Conservation (phyloP, 2,797 vertebrate genomes). For the Xiphorhynchus erythropygius region DNA sequence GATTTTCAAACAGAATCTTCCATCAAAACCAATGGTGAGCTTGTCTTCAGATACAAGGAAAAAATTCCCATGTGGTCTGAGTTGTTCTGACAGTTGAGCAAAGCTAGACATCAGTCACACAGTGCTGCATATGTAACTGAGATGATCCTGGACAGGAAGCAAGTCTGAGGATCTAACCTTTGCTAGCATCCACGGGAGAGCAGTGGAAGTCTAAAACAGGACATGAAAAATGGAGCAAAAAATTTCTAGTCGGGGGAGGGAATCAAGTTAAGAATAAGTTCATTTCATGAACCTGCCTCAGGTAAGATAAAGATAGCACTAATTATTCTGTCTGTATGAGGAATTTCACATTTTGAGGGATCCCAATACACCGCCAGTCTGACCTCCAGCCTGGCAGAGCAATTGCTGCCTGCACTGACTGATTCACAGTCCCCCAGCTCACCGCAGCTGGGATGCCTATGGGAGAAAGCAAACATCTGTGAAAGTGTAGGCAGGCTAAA, state of each 20-base stretch:
- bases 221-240: not conserved
- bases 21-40: conserved; percentile 34
- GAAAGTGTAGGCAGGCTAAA: not conserved
- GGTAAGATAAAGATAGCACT: not conserved
- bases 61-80: not conserved
- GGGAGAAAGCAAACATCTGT: not conserved
- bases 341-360: not conserved
- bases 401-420: not conserved
- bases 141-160: not conserved
- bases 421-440: rapidly evolving
- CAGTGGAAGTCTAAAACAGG: not conserved
- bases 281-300: not conserved
- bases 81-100: not conserved
- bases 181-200: not conserved
- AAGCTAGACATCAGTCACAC: not conserved
- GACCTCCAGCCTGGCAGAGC: not conserved
- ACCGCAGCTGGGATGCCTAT: not conserved
- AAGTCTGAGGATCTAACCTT: not conserved
- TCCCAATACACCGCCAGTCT: rapidly evolving
- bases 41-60: not conserved
- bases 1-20: conserved; percentile 58
- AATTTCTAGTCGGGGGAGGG: not conserved
- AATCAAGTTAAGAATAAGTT: not conserved
- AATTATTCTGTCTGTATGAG: not conserved
- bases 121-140: not conserved